Evolutionary conservation across 2,888 invertebrate genomes (phyloP).

Genomic region (Idaea straminata): DNA sequence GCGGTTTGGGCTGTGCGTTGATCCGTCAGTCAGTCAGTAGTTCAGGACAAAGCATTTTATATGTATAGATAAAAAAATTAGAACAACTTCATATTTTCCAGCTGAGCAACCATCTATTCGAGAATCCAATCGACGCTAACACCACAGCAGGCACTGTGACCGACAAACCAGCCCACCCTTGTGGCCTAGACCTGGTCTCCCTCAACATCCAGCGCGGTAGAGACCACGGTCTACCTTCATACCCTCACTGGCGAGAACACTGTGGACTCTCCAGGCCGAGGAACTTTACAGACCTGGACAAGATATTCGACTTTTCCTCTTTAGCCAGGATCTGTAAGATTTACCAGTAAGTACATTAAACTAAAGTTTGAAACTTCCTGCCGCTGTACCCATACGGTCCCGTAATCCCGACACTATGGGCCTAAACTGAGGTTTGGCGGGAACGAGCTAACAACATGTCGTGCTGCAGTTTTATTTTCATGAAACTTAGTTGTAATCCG

Average conservation of each 20-base stretch:
- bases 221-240: conserved; percentile 92
- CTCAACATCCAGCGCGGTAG: conserved; percentile 93
- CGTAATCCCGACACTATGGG: no score
- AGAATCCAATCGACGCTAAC: conserved; percentile 62
- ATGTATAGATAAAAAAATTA: no score
- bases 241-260: conserved; percentile 86
- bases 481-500: no score
- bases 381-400: neutral
- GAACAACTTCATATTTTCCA: conserved; percentile 47
- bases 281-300: conserved; percentile 83
- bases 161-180: conserved; percentile 48
- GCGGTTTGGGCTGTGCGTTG: no score
- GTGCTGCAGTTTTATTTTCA: no score
- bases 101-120: conserved; percentile 85
- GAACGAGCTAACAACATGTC: no score
- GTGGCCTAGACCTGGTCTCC: conserved; percentile 91
- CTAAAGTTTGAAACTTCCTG: conserved; percentile 6
- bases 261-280: conserved; percentile 84
- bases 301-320: conserved; percentile 83
- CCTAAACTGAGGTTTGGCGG: no score
- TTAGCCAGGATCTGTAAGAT: conserved; percentile 81
- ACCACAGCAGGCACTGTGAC: conserved; percentile 25
- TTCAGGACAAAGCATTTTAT: no score
- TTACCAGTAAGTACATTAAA: conserved; percentile 76
- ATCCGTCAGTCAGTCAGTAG: no score